Percentiles rank a stretch among this genome's conserved stretches.
These are phyloP conservation scores for Aricia artaxerxes DNA, from an alignment of 2,888 invertebrate genomes.

Conservation along the genomic window DNA sequence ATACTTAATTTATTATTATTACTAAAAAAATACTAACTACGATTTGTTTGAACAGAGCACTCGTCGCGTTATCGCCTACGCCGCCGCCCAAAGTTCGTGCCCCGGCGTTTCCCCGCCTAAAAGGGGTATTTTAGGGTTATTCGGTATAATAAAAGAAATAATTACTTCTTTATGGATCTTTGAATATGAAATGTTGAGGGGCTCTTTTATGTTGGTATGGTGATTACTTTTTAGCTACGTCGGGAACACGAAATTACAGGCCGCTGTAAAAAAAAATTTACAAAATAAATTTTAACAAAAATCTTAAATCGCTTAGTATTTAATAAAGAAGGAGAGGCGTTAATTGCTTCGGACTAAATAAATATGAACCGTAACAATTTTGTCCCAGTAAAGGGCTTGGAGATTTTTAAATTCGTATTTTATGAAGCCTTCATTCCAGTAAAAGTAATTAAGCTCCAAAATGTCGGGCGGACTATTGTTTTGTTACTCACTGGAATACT, in stretches of 20 bases:
- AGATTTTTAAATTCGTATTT: neutral
- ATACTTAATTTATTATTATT: neutral
- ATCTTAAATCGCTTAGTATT: neutral
- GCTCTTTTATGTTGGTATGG: slow-evolving; percentile 17
- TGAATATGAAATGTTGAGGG: slow-evolving; percentile 6
- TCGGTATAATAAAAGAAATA: slow-evolving; percentile 19
- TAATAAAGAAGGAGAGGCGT: neutral
- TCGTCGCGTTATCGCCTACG: neutral
- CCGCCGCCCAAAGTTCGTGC: neutral
- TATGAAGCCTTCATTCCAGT: neutral
- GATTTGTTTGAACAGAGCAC: neutral
- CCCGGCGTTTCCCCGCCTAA: slow-evolving; percentile 12
- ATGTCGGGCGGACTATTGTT: neutral
- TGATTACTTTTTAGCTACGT: neutral
- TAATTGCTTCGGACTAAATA: neutral
- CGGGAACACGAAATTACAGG: neutral
- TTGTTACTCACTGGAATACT: slow-evolving; percentile 20
- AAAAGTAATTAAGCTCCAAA: slow-evolving; percentile 15
- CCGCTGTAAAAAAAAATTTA: neutral
- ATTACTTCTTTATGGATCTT: slow-evolving; percentile 21
- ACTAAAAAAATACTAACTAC: neutral
- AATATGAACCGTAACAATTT: neutral
- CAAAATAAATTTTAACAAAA: neutral
- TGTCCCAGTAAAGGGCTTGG: slow-evolving; percentile 2
- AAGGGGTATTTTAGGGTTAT: slow-evolving; percentile 17